Evolutionary conservation across 2,797 vertebrate genomes (phyloP).

Genomic region (Nannoperca australis): DNA sequence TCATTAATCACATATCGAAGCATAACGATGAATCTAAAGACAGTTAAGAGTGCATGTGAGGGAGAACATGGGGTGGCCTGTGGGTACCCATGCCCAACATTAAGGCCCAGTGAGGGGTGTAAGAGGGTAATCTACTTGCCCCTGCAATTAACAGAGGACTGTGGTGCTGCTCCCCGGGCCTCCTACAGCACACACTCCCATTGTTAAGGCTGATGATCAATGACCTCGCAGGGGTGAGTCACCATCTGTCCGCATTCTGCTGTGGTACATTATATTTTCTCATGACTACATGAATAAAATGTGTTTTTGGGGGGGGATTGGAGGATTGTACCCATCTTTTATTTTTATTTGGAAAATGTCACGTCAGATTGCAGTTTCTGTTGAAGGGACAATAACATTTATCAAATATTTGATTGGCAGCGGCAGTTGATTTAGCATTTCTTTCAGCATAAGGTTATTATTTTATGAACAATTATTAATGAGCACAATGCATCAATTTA

Average conservation of each 20-base stretch:
- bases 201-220: conserved; percentile 76
- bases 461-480: neutral
- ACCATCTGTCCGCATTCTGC: conserved; percentile 76
- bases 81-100: conserved; percentile 56
- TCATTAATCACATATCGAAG: conserved; percentile 67
- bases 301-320: neutral
- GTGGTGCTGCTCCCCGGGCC: conserved; percentile 69
- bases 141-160: conserved; percentile 82
- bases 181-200: conserved; percentile 69
- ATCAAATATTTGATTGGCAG: neutral
- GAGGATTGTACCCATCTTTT: neutral
- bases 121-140: conserved; percentile 80
- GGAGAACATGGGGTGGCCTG: conserved; percentile 49
- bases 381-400: neutral
- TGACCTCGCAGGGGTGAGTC: conserved; percentile 71
- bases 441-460: neutral
- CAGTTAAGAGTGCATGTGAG: conserved; percentile 30
- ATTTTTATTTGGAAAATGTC: neutral
- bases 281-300: conserved; percentile 30
- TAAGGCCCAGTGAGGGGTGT: conserved; percentile 63
- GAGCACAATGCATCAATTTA: neutral
- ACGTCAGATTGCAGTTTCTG: neutral
- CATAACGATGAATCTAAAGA: conserved; percentile 51
- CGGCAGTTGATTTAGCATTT: neutral
- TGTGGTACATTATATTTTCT: conserved; percentile 23